phyloP scores from a whole-genome alignment of 1,140 invertebrate species.

The Oedothorax gibbosus region DNA sequence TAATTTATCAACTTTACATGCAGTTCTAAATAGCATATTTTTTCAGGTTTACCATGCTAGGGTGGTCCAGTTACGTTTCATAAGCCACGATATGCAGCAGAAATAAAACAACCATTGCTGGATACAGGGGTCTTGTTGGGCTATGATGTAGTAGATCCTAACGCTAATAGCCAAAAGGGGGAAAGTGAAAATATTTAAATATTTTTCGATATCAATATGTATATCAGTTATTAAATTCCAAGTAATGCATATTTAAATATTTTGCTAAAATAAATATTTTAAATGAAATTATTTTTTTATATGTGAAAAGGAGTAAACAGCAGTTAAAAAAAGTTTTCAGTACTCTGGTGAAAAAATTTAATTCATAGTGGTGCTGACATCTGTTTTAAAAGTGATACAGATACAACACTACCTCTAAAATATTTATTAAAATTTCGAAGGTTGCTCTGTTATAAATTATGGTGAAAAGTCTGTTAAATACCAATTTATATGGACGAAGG shows the following conservation, averaged over 20 bases:
- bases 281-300: neutral
- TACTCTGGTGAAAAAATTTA: neutral
- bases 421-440: too few species aligned
- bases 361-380: neutral
- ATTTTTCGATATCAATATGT: neutral
- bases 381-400: too few species aligned
- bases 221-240: neutral
- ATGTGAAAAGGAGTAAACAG: neutral
- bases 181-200: neutral
- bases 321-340: neutral
- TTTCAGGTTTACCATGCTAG: slow-evolving; percentile 77
- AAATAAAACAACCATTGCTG: neutral
- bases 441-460: too few species aligned
- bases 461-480: too few species aligned
- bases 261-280: neutral
- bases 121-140: neutral
- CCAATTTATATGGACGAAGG: too few species aligned
- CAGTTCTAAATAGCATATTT: too few species aligned
- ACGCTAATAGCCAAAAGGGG: neutral
- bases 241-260: neutral
- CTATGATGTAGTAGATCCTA: neutral
- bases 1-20: too few species aligned
- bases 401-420: too few species aligned
- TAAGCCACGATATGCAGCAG: slow-evolving; percentile 73
- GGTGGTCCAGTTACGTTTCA: slow-evolving; percentile 87